Percentiles rank a stretch among this genome's conserved stretches.
phyloP scores from a whole-genome alignment of 2,888 invertebrate species.

The Lysandra bellargus region DNA sequence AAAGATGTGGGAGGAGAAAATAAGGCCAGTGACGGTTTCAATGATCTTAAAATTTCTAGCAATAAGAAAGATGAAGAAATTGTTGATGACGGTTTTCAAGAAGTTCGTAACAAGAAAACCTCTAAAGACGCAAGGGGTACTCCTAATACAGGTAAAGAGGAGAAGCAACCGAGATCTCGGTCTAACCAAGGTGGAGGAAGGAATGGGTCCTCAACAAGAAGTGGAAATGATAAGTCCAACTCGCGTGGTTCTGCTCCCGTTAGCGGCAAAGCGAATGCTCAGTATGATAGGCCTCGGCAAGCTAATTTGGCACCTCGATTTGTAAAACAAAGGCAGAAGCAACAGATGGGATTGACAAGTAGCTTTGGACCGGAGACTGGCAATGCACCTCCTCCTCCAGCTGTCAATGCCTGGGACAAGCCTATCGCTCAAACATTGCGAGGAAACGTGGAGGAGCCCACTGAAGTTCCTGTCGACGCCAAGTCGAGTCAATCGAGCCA shows the following conservation, averaged over 20 bases:
- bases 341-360: slow-evolving; percentile 67
- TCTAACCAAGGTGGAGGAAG: slow-evolving; percentile 71
- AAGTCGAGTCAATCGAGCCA: slow-evolving; percentile 71
- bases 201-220: slow-evolving; percentile 70
- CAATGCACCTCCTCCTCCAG: slow-evolving; percentile 84
- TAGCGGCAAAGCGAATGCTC: slow-evolving; percentile 59
- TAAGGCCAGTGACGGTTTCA: slow-evolving; percentile 67
- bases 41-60: slow-evolving; percentile 62
- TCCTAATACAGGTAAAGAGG: slow-evolving; percentile 55
- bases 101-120: slow-evolving; percentile 90
- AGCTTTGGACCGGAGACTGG: slow-evolving; percentile 77
- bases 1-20: slow-evolving; percentile 59
- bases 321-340: slow-evolving; percentile 85
- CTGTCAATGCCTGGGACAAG: slow-evolving; percentile 92
- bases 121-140: slow-evolving; percentile 81
- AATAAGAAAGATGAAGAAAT: slow-evolving; percentile 72
- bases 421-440: slow-evolving; percentile 86
- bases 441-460: slow-evolving; percentile 73
- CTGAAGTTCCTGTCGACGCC: slow-evolving; percentile 53
- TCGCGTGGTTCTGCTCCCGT: slow-evolving; percentile 61
- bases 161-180: slow-evolving; percentile 71
- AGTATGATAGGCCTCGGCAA: slow-evolving; percentile 77
- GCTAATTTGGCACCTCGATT: slow-evolving; percentile 88
- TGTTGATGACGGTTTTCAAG: slow-evolving; percentile 89
- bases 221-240: slow-evolving; percentile 65